Conservation (phyloP, 2,888 invertebrate genomes). For the Vesta saturnalis region DNA sequence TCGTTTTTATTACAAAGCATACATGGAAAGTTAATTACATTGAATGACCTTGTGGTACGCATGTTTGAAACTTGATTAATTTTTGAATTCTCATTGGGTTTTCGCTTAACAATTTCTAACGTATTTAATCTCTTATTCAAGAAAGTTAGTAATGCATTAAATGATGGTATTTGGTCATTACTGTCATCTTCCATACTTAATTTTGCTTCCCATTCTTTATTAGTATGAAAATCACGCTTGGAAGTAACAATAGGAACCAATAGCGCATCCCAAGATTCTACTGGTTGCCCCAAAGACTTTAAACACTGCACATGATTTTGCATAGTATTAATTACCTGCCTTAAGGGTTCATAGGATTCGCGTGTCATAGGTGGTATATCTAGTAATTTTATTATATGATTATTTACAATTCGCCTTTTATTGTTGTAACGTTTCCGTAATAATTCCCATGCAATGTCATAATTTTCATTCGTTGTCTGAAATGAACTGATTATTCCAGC, state of each 20-base stretch:
- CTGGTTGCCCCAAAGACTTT: slow-evolving; percentile 25
- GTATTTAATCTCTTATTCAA: not conserved
- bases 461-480: slow-evolving; percentile 25
- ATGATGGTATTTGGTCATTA: not conserved
- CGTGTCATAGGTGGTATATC: slow-evolving; percentile 13
- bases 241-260: slow-evolving; percentile 27
- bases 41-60: not conserved
- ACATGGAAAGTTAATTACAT: not conserved
- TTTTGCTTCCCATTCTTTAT: slow-evolving; percentile 13
- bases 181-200: slow-evolving; percentile 18
- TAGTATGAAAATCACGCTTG: slow-evolving; percentile 27
- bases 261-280: slow-evolving; percentile 30
- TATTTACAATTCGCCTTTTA: slow-evolving; percentile 31
- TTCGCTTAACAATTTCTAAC: not conserved
- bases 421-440: slow-evolving; percentile 30
- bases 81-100: not conserved
- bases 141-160: not conserved
- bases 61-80: not conserved
- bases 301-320: slow-evolving; percentile 32
- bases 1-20: slow-evolving; percentile 5
- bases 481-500: slow-evolving; percentile 15
- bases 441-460: slow-evolving; percentile 23
- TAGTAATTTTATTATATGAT: slow-evolving; percentile 27
- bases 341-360: slow-evolving; percentile 20
- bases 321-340: slow-evolving; percentile 18